Evolutionary conservation across 1,140 invertebrate species (phyloP).

Genomic region (Agraylea sexmaculata): DNA sequence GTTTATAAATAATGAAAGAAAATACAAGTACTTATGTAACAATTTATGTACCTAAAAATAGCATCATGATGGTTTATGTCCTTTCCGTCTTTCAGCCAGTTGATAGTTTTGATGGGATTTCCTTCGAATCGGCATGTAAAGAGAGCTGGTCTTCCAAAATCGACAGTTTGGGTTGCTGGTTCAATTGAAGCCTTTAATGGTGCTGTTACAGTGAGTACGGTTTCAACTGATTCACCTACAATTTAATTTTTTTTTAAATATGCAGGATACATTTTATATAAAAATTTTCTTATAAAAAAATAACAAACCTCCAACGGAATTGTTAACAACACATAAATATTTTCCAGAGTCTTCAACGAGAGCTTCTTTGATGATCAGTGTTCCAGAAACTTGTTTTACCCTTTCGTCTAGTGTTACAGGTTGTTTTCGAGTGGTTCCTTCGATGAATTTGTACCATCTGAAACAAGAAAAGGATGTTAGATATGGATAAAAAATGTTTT

Average conservation of each 20-base stretch:
- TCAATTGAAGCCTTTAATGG: conserved; percentile 77
- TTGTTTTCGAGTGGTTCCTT: conserved; percentile 70
- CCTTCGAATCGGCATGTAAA: conserved; percentile 86
- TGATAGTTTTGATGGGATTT: conserved; percentile 77
- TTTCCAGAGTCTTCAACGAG: conserved; percentile 86
- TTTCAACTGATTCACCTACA: conserved; percentile 74
- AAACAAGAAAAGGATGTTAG: conserved; percentile 38
- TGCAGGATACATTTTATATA: conserved; percentile 5
- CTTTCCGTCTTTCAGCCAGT: conserved; percentile 88
- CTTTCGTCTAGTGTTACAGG: conserved; percentile 74
- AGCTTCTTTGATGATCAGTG: conserved; percentile 81
- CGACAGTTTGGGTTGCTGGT: conserved; percentile 80
- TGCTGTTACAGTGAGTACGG: conserved; percentile 83
- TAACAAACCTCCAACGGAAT: conserved; percentile 66
- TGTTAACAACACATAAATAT: conserved; percentile 88
- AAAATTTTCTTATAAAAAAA: neutral
- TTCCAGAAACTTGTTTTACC: conserved; percentile 87
- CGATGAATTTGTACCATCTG: conserved; percentile 91
- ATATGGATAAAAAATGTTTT: neutral
- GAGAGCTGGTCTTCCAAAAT: conserved; percentile 80
- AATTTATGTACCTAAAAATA: conserved; percentile 41
- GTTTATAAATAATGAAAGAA: neutral
- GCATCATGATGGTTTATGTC: conserved; percentile 65
- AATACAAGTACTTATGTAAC: neutral
- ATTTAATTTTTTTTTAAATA: conserved; percentile 8